phyloP scores from a whole-genome alignment of 2,888 invertebrate genomes.

The Pandemis heparana region DNA sequence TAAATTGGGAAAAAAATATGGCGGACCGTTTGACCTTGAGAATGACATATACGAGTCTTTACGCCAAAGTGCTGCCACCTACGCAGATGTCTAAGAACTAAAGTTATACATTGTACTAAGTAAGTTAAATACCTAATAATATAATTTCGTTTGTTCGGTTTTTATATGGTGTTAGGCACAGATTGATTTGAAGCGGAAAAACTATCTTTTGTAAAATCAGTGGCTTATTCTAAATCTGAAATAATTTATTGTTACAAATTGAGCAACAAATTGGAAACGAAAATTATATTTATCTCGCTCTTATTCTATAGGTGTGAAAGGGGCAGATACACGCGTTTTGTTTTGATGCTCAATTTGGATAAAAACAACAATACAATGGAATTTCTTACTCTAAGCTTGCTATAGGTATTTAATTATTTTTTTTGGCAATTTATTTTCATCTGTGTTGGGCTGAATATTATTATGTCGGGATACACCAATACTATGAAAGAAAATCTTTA shows the following conservation, averaged over 20 bases:
- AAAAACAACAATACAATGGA: constrained; percentile 2
- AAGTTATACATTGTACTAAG: not conserved
- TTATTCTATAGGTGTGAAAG: constrained; percentile 36
- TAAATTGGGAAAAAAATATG: not conserved
- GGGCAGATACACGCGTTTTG: not conserved
- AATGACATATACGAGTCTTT: not conserved
- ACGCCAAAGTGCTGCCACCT: not conserved
- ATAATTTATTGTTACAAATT: not conserved
- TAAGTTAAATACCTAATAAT: not conserved
- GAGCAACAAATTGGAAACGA: constrained; percentile 1
- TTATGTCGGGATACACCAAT: constrained; percentile 29
- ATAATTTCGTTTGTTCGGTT: not conserved
- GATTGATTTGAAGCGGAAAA: not conserved
- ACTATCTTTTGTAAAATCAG: not conserved
- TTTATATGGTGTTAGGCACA: not conserved
- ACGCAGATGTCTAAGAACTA: not conserved
- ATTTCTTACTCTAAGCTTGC: not conserved
- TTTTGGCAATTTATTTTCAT: constrained; percentile 2
- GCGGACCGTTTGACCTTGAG: not conserved
- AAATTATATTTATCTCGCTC: constrained; percentile 9
- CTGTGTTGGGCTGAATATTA: constrained; percentile 23
- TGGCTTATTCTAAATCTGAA: not conserved
- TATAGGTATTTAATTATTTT: not conserved
- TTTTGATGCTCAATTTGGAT: constrained; percentile 12
- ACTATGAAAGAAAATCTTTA: constrained; percentile 24